Conservation (phyloP, 1,140 invertebrate genomes). For the Eupeodes corollae region DNA sequence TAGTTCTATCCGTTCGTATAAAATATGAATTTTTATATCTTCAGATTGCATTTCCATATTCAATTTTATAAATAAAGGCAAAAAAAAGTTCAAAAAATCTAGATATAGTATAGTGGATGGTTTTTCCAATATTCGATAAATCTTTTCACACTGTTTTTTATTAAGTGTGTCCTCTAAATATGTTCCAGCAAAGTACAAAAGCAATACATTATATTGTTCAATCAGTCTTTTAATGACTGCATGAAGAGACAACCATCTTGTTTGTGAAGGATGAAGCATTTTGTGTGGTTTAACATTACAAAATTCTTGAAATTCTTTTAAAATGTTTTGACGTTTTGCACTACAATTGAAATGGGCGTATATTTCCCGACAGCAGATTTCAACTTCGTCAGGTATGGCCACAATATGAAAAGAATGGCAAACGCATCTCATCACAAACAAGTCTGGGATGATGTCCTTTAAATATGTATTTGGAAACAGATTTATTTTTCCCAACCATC, state of each 20-base stretch:
- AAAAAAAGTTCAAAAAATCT: not conserved
- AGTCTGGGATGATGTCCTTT: slow-evolving; percentile 19
- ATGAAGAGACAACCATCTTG: slow-evolving; percentile 12
- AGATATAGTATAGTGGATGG: not conserved
- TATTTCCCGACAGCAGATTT: slow-evolving; percentile 18
- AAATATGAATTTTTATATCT: not conserved
- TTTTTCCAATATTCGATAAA: not conserved
- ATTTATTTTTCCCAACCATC: slow-evolving; percentile 32
- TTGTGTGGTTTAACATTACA: slow-evolving; percentile 14
- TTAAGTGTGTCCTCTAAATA: not conserved
- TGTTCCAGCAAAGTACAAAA: slow-evolving; percentile 7
- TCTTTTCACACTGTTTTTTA: too few species aligned
- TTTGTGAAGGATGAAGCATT: slow-evolving; percentile 18
- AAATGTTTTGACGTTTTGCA: slow-evolving; percentile 3
- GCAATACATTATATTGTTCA: slow-evolving; percentile 10
- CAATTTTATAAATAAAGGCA: not conserved
- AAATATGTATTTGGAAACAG: slow-evolving; percentile 17
- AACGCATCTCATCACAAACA: slow-evolving; percentile 30
- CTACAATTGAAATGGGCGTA: slow-evolving; percentile 15
- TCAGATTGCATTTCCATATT: not conserved
- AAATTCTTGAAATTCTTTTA: slow-evolving; percentile 17
- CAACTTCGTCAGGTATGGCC: slow-evolving; percentile 15
- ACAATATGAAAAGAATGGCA: slow-evolving; percentile 29
- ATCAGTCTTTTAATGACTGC: slow-evolving; percentile 9
- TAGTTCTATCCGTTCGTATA: not conserved